Conservation (phyloP, 2,113 vertebrate species). For the Sterna hirundo region DNA sequence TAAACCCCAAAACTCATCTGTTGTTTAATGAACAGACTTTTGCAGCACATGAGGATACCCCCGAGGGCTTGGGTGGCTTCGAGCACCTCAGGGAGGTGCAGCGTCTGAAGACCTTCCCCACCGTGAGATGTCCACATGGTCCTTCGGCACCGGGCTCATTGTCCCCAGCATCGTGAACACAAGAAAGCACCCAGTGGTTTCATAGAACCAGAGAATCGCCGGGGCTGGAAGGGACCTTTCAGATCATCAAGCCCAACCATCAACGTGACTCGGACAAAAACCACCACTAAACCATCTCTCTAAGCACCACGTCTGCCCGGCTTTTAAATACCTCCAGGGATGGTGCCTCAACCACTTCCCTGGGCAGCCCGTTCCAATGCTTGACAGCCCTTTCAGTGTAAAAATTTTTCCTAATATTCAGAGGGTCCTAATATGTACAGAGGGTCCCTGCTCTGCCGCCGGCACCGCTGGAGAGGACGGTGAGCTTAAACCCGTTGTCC, state of each 20-base stretch:
- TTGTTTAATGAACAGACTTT: not conserved
- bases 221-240: too few species aligned
- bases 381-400: too few species aligned
- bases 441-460: not conserved
- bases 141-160: not conserved
- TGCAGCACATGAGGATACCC: not conserved
- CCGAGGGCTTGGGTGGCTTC: not conserved
- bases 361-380: too few species aligned
- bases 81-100: not conserved
- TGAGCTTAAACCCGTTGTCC: not conserved
- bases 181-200: not conserved
- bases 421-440: not conserved
- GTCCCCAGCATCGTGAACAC: not conserved
- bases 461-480: not conserved
- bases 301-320: too few species aligned
- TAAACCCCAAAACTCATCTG: not conserved
- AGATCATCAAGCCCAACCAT: too few species aligned
- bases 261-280: too few species aligned
- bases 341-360: too few species aligned
- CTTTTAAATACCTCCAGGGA: too few species aligned
- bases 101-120: not conserved
- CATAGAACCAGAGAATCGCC: too few species aligned
- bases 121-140: fast-evolving
- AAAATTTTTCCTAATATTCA: too few species aligned
- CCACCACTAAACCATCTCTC: too few species aligned